These are phyloP conservation scores for Ceyx margarethae DNA, from an alignment of 2,113 vertebrate genomes.

Conservation along the genomic window DNA sequence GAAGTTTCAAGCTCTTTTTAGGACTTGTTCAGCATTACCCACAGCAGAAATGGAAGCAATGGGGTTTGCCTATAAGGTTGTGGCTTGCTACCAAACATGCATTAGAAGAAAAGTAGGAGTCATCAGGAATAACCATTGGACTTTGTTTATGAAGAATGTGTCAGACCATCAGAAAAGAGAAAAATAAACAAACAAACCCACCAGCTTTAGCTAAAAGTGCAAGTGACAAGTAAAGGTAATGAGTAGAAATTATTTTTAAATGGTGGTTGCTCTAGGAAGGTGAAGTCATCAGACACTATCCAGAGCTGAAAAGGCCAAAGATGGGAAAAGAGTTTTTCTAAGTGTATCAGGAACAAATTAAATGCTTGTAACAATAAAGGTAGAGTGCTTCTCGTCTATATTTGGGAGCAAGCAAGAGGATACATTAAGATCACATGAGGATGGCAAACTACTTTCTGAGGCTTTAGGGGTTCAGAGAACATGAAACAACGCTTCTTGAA, in stretches of 20 bases:
- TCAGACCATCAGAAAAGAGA: not conserved
- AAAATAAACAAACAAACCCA: rapidly evolving
- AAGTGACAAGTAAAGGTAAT: not conserved
- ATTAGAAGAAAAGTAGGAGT: not conserved
- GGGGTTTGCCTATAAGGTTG: not conserved
- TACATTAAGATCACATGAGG: not conserved
- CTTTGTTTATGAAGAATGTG: not conserved
- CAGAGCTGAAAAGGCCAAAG: not conserved
- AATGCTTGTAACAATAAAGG: not conserved
- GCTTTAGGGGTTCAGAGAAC: not conserved
- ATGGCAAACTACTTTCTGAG: not conserved
- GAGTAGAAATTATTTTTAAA: not conserved
- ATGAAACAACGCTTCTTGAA: not conserved
- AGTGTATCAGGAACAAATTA: not conserved
- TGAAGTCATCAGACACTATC: not conserved
- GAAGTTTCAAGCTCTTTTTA: not conserved
- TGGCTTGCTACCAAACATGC: not conserved
- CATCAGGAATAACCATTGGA: not conserved
- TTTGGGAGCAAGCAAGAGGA: not conserved
- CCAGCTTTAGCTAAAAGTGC: not conserved
- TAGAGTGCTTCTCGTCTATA: rapidly evolving
- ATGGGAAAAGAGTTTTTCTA: rapidly evolving
- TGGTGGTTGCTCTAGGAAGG: not conserved
- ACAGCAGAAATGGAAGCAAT: not conserved
- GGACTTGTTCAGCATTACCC: not conserved